Conservation (phyloP, 2,888 invertebrate species). For the Colletes collaris region DNA sequence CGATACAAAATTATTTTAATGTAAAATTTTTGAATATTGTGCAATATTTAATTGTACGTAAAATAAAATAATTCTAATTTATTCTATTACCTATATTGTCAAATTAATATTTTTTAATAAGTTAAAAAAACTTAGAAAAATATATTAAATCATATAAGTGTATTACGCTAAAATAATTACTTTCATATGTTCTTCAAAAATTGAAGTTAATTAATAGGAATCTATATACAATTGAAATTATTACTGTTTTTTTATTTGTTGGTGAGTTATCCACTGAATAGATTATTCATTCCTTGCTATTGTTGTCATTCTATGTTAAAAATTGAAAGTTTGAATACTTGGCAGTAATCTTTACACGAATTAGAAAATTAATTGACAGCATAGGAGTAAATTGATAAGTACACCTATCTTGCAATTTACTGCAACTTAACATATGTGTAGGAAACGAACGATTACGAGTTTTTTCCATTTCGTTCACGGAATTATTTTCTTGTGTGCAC, state of each 20-base stretch:
- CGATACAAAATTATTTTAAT: constrained; percentile 4
- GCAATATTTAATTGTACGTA: neutral
- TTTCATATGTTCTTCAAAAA: constrained; percentile 19
- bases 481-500: too few species aligned
- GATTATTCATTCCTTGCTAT: neutral
- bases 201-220: constrained; percentile 1
- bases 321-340: constrained; percentile 10
- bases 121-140: constrained; percentile 3
- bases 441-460: too few species aligned
- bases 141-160: constrained; percentile 5
- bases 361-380: neutral
- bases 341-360: constrained; percentile 33
- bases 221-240: neutral
- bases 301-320: constrained; percentile 6
- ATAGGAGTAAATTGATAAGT: constrained; percentile 4
- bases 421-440: neutral
- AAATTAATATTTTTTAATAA: neutral
- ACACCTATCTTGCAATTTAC: constrained; percentile 11
- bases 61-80: neutral
- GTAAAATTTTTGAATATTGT: constrained; percentile 3
- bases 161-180: neutral
- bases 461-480: too few species aligned
- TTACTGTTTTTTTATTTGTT: neutral
- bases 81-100: neutral
- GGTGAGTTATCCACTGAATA: too few species aligned